Base-by-base conservation (phyloP, 2,797 vertebrate genomes). In the Hemibagrus guttatus region DNA sequence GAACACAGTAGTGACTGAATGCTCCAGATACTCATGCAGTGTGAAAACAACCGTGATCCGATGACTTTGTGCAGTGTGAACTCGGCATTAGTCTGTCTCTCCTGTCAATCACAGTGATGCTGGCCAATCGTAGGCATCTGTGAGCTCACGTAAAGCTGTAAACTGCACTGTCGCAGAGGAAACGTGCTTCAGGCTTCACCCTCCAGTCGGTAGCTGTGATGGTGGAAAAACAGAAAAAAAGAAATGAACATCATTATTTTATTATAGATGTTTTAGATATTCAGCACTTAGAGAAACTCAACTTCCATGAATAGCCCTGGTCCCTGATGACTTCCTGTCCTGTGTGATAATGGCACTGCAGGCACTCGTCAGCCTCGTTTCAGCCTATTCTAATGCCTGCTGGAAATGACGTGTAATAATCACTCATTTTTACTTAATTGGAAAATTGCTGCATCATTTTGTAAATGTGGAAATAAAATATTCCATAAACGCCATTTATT, bases 381-480 rank as follows among this genome's bases (percentile, higher is more conserved):
- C 49, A 21, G 49, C 54, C 74, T 54, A 1, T 49, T 19, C 26
- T 76, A 19, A 56, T 78, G 74, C 17, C 52, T 19, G 8, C 21
- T 35, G 1, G 52, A 56, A 35, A 56, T 19, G 1, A 12, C 17
- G 19, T 1, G 74, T 2, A 31, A 56, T 31, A 31, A 56, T 31
- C 16, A n/a, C 31, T 78, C n/a, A 5, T 56, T 78, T 75, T 78
- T 31, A 56, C 74, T 78, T 35, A 21, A 78, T 78, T 78, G 56
- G 74, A 54, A 54, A 78, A 78, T 78, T 4, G 8, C 16, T 56
- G 74, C 74, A 78, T 56, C 52, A 3, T 56, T 56, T 31, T 56
- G 17, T 56, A 56, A 56, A 56, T 35, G 74, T 31, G 52, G 49
- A 56, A 78, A 19, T 76, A 31, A 56, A 56, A 16, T 31, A 56